Conservation (phyloP, 2,888 invertebrate genomes). For the Acanthosepion pharaonis region DNA sequence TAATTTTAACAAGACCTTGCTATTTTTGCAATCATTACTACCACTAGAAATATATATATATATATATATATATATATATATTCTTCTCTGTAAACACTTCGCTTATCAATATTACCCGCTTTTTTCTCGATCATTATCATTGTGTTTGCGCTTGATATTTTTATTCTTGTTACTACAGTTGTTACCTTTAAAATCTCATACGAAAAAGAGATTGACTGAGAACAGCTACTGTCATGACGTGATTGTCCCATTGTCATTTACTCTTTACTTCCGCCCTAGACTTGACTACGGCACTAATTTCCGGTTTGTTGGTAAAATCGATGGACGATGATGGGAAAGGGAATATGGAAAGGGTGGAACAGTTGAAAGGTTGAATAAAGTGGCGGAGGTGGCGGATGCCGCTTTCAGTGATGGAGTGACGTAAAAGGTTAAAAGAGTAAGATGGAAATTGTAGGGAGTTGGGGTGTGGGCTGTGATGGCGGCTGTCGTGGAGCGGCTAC, state of each 20-base stretch:
- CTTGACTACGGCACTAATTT: not conserved
- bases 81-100: too few species aligned
- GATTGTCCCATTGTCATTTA: not conserved
- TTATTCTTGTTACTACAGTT: not conserved
- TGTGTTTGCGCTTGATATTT: not conserved
- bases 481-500: too few species aligned
- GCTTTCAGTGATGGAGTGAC: too few species aligned
- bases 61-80: too few species aligned
- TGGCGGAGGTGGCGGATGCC: not conserved
- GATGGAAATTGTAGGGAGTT: too few species aligned
- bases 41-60: too few species aligned
- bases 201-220: not conserved
- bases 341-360: not conserved
- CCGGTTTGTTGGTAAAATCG: constrained; percentile 20
- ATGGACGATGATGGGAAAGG: not conserved
- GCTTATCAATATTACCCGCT: not conserved
- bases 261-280: not conserved
- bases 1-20: too few species aligned
- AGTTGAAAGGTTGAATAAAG: not conserved
- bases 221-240: not conserved
- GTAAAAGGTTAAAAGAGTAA: too few species aligned
- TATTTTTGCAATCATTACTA: too few species aligned
- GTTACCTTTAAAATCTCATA: not conserved
- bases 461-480: too few species aligned
- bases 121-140: not conserved